phyloP scores from a whole-genome alignment of 1,140 invertebrate species.

The Steinernema feltiae region DNA sequence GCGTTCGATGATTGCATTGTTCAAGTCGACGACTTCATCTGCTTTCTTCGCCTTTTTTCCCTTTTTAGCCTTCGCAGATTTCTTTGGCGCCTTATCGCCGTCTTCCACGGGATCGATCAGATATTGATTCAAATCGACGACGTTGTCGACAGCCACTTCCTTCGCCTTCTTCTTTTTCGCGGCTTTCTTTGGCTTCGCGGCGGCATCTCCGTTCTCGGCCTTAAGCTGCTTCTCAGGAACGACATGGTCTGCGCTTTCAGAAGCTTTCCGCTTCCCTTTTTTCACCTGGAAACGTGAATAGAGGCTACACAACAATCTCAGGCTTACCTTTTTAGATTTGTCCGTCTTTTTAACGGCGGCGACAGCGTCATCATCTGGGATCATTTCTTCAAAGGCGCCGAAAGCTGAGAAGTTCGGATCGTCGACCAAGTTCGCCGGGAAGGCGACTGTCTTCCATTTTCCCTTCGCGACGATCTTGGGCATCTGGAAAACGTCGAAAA shows the following conservation, averaged over 20 bases:
- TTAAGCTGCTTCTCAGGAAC: neutral
- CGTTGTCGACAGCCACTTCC: too few relatives aligned
- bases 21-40: too few relatives aligned
- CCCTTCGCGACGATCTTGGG: neutral
- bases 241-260: neutral
- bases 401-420: neutral
- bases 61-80: too few relatives aligned
- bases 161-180: neutral
- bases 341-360: neutral
- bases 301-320: neutral
- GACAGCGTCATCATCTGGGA: neutral
- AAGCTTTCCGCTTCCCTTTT: neutral
- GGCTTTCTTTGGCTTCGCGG: neutral
- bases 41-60: too few relatives aligned
- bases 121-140: too few relatives aligned
- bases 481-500: neutral
- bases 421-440: neutral
- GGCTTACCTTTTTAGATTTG: neutral
- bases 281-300: neutral
- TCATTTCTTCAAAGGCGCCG: neutral
- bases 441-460: neutral
- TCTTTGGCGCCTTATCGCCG: too few relatives aligned
- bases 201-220: neutral
- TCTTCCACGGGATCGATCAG: too few relatives aligned
- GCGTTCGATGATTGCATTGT: too few relatives aligned